Evolutionary conservation across 64 coral and sea anemone genomes (phyloP).

Genomic region (Dendronephthya gigantea): DNA sequence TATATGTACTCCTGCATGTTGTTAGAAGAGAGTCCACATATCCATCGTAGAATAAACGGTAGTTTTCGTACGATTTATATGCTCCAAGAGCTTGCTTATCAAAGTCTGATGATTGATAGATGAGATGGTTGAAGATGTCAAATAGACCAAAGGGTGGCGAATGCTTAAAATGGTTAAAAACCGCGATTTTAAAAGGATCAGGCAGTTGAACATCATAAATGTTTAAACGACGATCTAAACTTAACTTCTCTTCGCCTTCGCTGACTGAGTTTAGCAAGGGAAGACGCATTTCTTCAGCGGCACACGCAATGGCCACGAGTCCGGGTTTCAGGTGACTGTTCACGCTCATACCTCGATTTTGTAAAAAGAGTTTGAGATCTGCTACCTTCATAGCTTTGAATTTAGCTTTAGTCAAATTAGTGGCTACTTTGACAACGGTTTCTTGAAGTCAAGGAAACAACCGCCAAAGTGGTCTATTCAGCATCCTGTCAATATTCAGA

Average conservation of each 20-base stretch:
- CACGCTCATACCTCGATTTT: neutral
- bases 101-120: neutral
- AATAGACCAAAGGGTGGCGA: neutral
- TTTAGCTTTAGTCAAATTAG: neutral
- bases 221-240: neutral
- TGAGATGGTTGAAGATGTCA: neutral
- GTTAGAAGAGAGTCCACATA: neutral
- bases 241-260: neutral
- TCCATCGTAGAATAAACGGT: neutral
- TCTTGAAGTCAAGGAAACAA: neutral
- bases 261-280: neutral
- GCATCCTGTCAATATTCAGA: no score
- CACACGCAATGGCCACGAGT: slow-evolving; percentile 4
- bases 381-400: neutral
- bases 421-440: neutral
- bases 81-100: neutral
- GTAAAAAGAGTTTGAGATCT: neutral
- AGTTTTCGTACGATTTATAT: slow-evolving; percentile 2
- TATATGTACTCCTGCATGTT: neutral
- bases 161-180: neutral
- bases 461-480: neutral
- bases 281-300: neutral
- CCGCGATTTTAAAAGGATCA: neutral
- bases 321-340: slow-evolving; percentile 5
- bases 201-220: neutral